Percentiles rank a stretch among this genome's conserved stretches.
These are phyloP conservation scores for Willowsia nigromaculata DNA, from an alignment of 2,888 invertebrate species.

Conservation along the genomic window DNA sequence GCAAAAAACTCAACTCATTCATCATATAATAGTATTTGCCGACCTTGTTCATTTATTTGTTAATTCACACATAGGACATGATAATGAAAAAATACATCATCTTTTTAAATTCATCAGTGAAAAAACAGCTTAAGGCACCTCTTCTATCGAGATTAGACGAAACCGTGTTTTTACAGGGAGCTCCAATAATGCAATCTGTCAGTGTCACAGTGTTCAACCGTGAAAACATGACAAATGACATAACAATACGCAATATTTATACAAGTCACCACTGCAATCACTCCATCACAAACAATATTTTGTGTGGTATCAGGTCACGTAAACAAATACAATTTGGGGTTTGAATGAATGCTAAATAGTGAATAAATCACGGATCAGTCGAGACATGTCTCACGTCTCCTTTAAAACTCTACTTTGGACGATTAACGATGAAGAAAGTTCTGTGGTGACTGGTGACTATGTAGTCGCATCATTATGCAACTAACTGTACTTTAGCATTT, in stretches of 20 bases:
- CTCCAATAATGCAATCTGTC: background rate
- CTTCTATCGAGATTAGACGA: background rate
- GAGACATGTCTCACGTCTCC: too few relatives aligned
- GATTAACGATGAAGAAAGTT: too few relatives aligned
- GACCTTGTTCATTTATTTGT: constrained; percentile 55
- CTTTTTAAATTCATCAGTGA: background rate
- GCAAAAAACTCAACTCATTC: constrained; percentile 24
- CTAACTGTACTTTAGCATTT: background rate
- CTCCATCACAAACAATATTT: background rate
- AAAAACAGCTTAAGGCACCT: background rate
- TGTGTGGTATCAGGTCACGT: background rate
- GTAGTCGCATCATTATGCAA: background rate
- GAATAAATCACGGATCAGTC: background rate
- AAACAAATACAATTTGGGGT: background rate
- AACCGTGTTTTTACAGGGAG: background rate
- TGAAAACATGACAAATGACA: constrained; percentile 20
- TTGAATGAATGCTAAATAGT: background rate
- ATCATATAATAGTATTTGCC: constrained; percentile 44
- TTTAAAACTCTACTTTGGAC: too few relatives aligned
- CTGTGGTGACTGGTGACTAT: too few relatives aligned
- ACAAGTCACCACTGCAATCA: background rate
- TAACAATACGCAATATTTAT: constrained; percentile 18
- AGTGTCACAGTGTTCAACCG: background rate
- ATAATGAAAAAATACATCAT: constrained; percentile 55
- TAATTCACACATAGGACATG: constrained; percentile 50